Evolutionary conservation across 64 coral and sea anemone species (phyloP).

Genomic region (Catalaphyllia jardinei): DNA sequence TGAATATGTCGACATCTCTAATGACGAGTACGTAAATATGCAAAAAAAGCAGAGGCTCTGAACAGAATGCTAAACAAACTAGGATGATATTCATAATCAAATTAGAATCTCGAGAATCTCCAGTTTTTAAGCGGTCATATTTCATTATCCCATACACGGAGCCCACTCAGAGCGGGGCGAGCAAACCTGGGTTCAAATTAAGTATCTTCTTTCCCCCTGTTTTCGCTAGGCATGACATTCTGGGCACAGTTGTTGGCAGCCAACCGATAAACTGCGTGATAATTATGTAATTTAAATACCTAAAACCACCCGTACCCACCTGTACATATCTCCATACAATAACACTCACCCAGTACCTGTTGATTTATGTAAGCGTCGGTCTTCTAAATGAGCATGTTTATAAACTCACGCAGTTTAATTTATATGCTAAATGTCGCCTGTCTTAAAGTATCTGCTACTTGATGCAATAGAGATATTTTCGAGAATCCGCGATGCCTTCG

Average conservation of each 20-base stretch:
- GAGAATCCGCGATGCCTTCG: slow-evolving; percentile 3
- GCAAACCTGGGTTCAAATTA: no score
- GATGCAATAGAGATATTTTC: background rate
- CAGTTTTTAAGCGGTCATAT: no score
- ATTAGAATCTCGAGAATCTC: no score
- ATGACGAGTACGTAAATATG: no score
- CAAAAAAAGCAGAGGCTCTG: no score
- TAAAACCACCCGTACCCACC: background rate
- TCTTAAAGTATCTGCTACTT: background rate
- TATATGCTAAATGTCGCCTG: background rate
- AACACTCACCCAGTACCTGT: background rate
- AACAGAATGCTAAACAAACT: no score
- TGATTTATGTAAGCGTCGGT: background rate
- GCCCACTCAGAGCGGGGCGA: no score
- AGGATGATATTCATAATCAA: no score
- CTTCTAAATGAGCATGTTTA: slow-evolving; percentile 4
- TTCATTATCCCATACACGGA: no score
- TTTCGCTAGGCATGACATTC: no score
- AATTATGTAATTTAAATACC: background rate
- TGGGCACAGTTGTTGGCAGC: background rate
- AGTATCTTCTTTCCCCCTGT: no score
- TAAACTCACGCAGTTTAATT: background rate
- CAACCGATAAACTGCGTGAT: background rate
- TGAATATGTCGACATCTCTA: no score
- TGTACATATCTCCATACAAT: background rate